Conservation (phyloP, 2,888 invertebrate genomes). For the Cancer borealis region DNA sequence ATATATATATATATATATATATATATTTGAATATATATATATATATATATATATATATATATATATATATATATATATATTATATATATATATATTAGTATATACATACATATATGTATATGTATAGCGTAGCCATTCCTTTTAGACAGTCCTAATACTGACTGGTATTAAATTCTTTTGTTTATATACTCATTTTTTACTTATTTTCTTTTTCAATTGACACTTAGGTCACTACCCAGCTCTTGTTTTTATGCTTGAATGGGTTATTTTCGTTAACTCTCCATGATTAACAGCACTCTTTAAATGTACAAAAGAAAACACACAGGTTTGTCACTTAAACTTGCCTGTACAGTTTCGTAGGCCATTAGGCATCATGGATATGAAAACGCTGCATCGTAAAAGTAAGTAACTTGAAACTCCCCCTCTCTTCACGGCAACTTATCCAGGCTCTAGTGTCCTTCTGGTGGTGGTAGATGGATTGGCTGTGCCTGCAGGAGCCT, state of each 20-base stretch:
- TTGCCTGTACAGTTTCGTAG: slow-evolving; percentile 72
- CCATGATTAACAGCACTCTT: slow-evolving; percentile 72
- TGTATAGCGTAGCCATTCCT: slow-evolving; percentile 66
- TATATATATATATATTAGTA: too few relatives aligned
- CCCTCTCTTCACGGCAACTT: slow-evolving; percentile 68
- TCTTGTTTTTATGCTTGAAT: slow-evolving; percentile 74
- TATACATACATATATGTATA: neutral
- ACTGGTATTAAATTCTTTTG: slow-evolving; percentile 69
- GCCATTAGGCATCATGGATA: slow-evolving; percentile 71
- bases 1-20: too few relatives aligned
- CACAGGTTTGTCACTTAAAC: slow-evolving; percentile 74
- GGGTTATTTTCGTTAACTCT: slow-evolving; percentile 75
- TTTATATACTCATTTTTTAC: slow-evolving; percentile 45
- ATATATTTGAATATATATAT: too few relatives aligned
- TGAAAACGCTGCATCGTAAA: slow-evolving; percentile 73
- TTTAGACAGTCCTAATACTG: slow-evolving; percentile 72
- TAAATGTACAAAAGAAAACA: slow-evolving; percentile 65
- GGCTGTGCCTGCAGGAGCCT: slow-evolving; percentile 56
- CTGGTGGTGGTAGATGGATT: slow-evolving; percentile 58
- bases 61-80: too few relatives aligned
- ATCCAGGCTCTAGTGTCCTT: slow-evolving; percentile 68
- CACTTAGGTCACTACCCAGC: slow-evolving; percentile 69
- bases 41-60: too few relatives aligned
- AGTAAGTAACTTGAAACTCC: slow-evolving; percentile 73
- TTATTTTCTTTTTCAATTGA: slow-evolving; percentile 57